Conservation (phyloP, 2,797 vertebrate species). For the Merluccius polli region DNA sequence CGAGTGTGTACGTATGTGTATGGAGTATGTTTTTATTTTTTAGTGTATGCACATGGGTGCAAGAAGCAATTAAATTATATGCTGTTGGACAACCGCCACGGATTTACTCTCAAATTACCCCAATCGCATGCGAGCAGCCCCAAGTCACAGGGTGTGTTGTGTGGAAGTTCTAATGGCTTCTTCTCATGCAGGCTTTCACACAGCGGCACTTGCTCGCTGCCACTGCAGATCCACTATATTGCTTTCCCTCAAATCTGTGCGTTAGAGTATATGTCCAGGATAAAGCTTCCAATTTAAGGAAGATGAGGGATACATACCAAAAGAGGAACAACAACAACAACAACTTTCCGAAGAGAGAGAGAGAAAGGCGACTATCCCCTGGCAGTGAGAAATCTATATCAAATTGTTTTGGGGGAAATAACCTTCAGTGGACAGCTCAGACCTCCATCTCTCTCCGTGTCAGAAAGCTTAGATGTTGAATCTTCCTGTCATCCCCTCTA, state of each 20-base stretch:
- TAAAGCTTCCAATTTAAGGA: slow-evolving; percentile 46
- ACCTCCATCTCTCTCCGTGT: slow-evolving; percentile 53
- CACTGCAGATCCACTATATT: slow-evolving; percentile 60
- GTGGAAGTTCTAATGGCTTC: slow-evolving; percentile 71
- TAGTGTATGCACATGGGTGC: slow-evolving; percentile 9
- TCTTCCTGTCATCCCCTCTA: slow-evolving; percentile 41
- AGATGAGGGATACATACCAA: slow-evolving; percentile 38
- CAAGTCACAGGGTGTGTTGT: slow-evolving; percentile 47
- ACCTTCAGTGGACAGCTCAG: slow-evolving; percentile 53
- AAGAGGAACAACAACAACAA: slow-evolving; percentile 30
- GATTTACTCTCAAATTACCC: slow-evolving; percentile 72
- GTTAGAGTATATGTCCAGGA: slow-evolving; percentile 44
- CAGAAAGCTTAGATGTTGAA: slow-evolving; percentile 53
- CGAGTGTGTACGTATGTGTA: background rate
- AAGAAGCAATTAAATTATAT: slow-evolving; percentile 67
- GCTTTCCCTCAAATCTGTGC: slow-evolving; percentile 48
- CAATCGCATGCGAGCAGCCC: slow-evolving; percentile 41
- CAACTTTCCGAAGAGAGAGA: slow-evolving; percentile 43
- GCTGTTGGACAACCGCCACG: slow-evolving; percentile 67
- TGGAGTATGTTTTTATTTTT: slow-evolving; percentile 11
- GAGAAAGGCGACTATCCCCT: slow-evolving; percentile 33
- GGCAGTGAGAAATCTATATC: slow-evolving; percentile 52
- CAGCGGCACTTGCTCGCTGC: slow-evolving; percentile 42
- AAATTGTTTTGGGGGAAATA: slow-evolving; percentile 55
- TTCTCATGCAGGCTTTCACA: slow-evolving; percentile 61